phyloP scores from a whole-genome alignment of 2,888 invertebrate genomes.

The Flabesymbios commensalis region DNA sequence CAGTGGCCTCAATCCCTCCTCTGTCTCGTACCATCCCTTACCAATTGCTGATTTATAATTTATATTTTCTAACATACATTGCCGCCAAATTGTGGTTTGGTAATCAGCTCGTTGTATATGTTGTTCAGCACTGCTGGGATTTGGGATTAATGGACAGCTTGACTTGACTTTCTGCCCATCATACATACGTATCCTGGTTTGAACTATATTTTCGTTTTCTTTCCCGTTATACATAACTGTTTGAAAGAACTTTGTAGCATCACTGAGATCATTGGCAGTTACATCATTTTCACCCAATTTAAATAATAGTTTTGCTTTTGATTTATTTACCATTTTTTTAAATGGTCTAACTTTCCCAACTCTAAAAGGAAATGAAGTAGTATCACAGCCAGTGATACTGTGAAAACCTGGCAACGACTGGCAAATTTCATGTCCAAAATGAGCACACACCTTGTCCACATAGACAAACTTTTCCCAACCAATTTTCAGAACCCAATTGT shows the following conservation, averaged over 20 bases:
- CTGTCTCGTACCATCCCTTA: no score
- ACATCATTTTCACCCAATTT: background rate
- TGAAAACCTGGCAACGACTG: background rate
- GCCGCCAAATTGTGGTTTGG: no score
- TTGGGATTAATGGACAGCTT: no score
- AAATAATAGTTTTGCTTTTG: background rate
- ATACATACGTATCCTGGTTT: background rate
- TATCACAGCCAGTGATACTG: slow-evolving; percentile 1
- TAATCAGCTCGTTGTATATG: no score
- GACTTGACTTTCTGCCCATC: no score
- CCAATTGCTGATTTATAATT: no score
- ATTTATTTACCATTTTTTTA: background rate
- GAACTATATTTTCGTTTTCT: background rate
- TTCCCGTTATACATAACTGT: background rate
- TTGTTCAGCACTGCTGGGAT: no score
- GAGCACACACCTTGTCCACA: no score
- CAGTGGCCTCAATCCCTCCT: no score
- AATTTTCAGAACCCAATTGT: background rate
- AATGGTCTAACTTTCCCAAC: background rate
- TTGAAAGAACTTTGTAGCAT: background rate
- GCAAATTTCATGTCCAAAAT: no score
- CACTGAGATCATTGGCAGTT: background rate
- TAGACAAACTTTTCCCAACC: no score
- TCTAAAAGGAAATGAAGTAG: background rate
- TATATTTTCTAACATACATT: no score